Percentiles rank a stretch among this genome's conserved stretches.
These are phyloP conservation scores for Colinus virginianus DNA, from an alignment of 2,113 vertebrate genomes.

Conservation along the genomic window DNA sequence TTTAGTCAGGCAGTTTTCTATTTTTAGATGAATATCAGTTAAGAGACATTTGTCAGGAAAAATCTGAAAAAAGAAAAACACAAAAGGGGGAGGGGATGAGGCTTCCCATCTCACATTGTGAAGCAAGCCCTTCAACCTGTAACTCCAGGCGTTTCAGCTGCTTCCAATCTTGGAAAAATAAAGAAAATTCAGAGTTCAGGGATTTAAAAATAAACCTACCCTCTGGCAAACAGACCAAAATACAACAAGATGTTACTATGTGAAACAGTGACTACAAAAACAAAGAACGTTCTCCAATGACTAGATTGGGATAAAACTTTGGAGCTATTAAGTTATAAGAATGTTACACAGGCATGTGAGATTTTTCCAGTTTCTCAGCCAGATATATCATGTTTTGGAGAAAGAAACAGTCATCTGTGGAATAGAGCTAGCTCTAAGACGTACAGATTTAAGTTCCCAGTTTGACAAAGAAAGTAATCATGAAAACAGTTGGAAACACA, in stretches of 20 bases:
- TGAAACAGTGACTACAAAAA: conserved; percentile 80
- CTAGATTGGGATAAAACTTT: conserved; percentile 78
- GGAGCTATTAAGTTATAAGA: conserved; percentile 76
- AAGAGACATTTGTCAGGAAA: conserved; percentile 91
- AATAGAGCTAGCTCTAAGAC: conserved; percentile 30
- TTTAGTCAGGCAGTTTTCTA: conserved; percentile 92
- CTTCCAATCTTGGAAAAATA: conserved; percentile 87
- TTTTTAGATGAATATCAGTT: conserved; percentile 95
- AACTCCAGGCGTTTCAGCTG: conserved; percentile 86
- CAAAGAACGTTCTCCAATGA: conserved; percentile 87
- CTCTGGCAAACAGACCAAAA: conserved; percentile 84
- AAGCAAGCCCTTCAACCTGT: conserved; percentile 84
- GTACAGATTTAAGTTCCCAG: neutral
- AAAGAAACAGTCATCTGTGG: conserved; percentile 37
- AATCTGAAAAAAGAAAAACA: conserved; percentile 79
- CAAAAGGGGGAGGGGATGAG: conserved; percentile 77
- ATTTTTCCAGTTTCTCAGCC: conserved; percentile 77
- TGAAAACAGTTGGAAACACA: conserved; percentile 20
- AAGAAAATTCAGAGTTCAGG: conserved; percentile 86
- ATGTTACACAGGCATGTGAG: conserved; percentile 74
- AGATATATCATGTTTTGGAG: conserved; percentile 70
- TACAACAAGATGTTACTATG: conserved; percentile 89
- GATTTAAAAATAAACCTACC: conserved; percentile 90
- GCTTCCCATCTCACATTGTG: conserved; percentile 80
- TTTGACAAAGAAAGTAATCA: conserved; percentile 24